These are phyloP conservation scores for Solea solea DNA, from an alignment of 2,113 vertebrate genomes.

Conservation along the genomic window DNA sequence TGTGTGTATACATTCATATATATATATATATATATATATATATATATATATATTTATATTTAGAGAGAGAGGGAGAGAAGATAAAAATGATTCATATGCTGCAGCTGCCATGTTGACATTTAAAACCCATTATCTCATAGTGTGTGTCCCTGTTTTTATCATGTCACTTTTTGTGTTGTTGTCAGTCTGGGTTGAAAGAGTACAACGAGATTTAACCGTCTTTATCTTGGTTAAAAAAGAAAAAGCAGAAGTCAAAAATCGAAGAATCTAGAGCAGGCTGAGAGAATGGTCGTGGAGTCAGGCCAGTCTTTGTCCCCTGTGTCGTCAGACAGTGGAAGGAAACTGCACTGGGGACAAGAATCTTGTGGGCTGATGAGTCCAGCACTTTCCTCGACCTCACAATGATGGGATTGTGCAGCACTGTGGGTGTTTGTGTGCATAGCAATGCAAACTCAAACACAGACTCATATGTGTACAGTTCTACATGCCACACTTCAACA, in stretches of 20 bases:
- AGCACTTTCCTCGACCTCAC: constrained; percentile 49
- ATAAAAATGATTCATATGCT: background rate
- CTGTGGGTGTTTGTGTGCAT: constrained; percentile 1
- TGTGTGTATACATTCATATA: too few species aligned
- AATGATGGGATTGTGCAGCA: constrained; percentile 49
- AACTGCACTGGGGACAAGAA: constrained; percentile 18
- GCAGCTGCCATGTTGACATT: background rate
- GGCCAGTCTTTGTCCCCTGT: constrained; percentile 39
- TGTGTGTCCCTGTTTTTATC: too few species aligned
- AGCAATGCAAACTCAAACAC: constrained; percentile 16
- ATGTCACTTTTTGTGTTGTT: too few species aligned
- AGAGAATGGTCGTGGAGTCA: background rate
- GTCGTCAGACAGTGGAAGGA: constrained; percentile 14
- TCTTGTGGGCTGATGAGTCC: constrained; percentile 36
- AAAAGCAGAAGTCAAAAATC: background rate
- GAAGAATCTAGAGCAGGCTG: constrained; percentile 4
- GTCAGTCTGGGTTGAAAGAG: too few species aligned
- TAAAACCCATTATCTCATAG: too few species aligned
- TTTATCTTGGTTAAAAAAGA: too few species aligned
- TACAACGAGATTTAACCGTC: too few species aligned
- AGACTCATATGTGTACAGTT: background rate
- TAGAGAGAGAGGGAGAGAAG: background rate
- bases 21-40: too few species aligned
- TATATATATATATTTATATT: too few species aligned
- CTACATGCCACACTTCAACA: background rate